phyloP scores from a whole-genome alignment of 2,797 vertebrate genomes.

The Dendrocincla fuliginosa region DNA sequence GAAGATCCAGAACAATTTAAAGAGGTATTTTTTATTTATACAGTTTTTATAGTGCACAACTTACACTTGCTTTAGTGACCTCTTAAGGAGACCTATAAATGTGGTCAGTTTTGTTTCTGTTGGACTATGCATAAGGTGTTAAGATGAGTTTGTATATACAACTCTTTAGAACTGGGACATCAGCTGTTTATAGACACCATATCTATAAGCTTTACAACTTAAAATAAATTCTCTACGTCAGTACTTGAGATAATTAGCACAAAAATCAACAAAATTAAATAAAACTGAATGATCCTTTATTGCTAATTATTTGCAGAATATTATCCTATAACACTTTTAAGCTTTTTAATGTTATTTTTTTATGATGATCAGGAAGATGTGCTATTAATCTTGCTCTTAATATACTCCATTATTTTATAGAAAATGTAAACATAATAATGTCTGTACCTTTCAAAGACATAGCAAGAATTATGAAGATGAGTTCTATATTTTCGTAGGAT shows the following conservation, averaged over 20 bases:
- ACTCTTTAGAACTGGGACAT: not conserved
- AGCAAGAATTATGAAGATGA: not conserved
- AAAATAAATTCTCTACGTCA: not conserved
- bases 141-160: not conserved
- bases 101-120: not conserved
- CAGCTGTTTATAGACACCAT: not conserved
- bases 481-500: not conserved
- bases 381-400: not conserved
- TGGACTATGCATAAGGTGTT: not conserved
- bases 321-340: not conserved
- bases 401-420: not conserved
- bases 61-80: not conserved
- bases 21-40: slow-evolving; percentile 70
- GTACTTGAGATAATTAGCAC: not conserved
- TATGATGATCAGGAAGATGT: not conserved
- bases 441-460: not conserved
- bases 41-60: not conserved
- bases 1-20: slow-evolving; percentile 70
- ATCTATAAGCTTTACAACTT: not conserved
- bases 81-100: not conserved
- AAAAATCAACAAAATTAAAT: not conserved
- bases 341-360: not conserved
- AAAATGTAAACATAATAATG: not conserved
- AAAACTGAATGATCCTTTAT: not conserved
- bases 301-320: not conserved